Evolutionary conservation across 2,797 vertebrate species (phyloP).

Genomic region (Euphonia xanthogaster): DNA sequence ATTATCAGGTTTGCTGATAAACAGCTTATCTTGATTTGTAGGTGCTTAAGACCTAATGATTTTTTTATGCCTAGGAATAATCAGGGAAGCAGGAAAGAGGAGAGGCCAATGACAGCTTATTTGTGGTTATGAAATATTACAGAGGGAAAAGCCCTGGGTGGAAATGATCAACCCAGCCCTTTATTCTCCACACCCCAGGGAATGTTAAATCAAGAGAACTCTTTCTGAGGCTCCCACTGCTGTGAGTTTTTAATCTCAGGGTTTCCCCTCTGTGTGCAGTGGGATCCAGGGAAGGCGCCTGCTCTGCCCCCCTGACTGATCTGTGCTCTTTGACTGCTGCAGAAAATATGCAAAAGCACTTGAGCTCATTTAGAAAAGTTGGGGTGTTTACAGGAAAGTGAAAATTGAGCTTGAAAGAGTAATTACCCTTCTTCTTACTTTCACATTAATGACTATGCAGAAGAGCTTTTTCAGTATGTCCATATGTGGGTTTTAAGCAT

Average conservation of each 20-base stretch:
- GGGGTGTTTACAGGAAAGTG: conserved; percentile 20
- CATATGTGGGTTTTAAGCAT: not conserved
- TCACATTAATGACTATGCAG: not conserved
- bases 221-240: not conserved
- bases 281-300: accelerated
- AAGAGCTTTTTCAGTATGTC: not conserved
- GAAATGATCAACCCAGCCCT: not conserved
- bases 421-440: not conserved
- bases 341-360: not conserved
- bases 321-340: not conserved
- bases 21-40: not conserved
- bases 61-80: not conserved
- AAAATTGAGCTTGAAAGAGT: conserved; percentile 36
- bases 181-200: not conserved
- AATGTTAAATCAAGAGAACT: not conserved
- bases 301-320: not conserved
- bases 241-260: not conserved
- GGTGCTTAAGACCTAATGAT: not conserved
- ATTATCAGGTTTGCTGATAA: not conserved
- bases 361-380: not conserved
- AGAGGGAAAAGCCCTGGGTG: not conserved
- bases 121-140: not conserved
- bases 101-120: not conserved
- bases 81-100: not conserved
- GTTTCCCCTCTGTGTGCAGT: accelerated